A percentile compares a stretch with the other conserved stretches of the same genome.
Conservation (phyloP, 2,888 invertebrate species). For the Tubulanus polymorphus region DNA sequence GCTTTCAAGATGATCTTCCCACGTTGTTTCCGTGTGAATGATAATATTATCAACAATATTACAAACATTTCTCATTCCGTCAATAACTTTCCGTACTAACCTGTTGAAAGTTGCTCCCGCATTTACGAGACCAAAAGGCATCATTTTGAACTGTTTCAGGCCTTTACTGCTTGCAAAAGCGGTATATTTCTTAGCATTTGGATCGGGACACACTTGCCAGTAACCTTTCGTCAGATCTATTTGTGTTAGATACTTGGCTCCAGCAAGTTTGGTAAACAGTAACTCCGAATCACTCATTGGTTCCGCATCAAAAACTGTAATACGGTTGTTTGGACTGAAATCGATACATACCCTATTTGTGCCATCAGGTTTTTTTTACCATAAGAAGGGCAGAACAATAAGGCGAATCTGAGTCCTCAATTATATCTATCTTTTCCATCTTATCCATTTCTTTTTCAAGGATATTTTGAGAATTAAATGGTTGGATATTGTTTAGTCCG, state of each 20-base stretch:
- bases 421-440: constrained; percentile 16
- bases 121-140: constrained; percentile 20
- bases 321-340: constrained; percentile 19
- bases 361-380: constrained; percentile 21
- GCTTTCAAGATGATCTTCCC: constrained; percentile 14
- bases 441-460: constrained; percentile 6
- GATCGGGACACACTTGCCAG: constrained; percentile 21
- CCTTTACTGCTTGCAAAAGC: constrained; percentile 19
- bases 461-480: neutral
- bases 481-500: neutral
- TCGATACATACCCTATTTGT: constrained; percentile 23
- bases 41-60: constrained; percentile 21
- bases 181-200: constrained; percentile 13
- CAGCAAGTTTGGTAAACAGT: constrained; percentile 19
- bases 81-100: constrained; percentile 17
- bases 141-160: constrained; percentile 13
- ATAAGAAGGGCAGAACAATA: constrained; percentile 22
- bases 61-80: constrained; percentile 13
- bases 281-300: constrained; percentile 23
- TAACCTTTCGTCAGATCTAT: constrained; percentile 23
- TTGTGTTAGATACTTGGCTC: constrained; percentile 18
- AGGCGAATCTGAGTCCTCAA: constrained; percentile 17
- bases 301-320: constrained; percentile 25
- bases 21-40: constrained; percentile 13
- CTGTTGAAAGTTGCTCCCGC: constrained; percentile 14